phyloP scores from a whole-genome alignment of 2,113 vertebrate genomes.

The Cinclus mexicanus region DNA sequence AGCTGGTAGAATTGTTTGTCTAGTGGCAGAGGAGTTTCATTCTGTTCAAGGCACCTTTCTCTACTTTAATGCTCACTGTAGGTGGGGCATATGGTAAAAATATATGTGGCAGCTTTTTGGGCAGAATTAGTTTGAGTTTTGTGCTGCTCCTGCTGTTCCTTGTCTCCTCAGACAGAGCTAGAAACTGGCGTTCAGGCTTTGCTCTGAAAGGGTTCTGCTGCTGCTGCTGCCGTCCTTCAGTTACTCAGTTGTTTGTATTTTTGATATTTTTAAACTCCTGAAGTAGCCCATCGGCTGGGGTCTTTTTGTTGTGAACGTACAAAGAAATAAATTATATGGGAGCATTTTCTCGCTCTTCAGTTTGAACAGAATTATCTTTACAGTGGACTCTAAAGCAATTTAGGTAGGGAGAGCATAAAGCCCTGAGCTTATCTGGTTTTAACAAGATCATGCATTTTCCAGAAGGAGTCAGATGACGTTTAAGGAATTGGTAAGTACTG shows the following conservation, averaged over 20 bases:
- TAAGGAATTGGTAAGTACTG: slow-evolving; percentile 42
- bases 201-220: background rate
- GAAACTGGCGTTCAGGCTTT: background rate
- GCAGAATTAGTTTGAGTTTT: background rate
- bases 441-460: slow-evolving; percentile 8
- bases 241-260: background rate
- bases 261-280: background rate
- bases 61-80: background rate
- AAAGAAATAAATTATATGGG: background rate
- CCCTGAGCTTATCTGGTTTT: background rate
- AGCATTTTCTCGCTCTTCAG: background rate
- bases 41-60: background rate
- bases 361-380: background rate
- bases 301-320: background rate
- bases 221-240: background rate
- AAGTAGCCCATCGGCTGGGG: background rate
- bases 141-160: background rate
- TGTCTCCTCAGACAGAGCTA: background rate
- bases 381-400: background rate
- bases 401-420: background rate
- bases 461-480: background rate
- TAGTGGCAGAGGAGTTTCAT: background rate
- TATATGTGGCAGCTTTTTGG: background rate
- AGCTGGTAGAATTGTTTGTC: slow-evolving; percentile 11
- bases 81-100: background rate